phyloP scores from a whole-genome alignment of 2,113 vertebrate species.

The Cnemophilus loriae region DNA sequence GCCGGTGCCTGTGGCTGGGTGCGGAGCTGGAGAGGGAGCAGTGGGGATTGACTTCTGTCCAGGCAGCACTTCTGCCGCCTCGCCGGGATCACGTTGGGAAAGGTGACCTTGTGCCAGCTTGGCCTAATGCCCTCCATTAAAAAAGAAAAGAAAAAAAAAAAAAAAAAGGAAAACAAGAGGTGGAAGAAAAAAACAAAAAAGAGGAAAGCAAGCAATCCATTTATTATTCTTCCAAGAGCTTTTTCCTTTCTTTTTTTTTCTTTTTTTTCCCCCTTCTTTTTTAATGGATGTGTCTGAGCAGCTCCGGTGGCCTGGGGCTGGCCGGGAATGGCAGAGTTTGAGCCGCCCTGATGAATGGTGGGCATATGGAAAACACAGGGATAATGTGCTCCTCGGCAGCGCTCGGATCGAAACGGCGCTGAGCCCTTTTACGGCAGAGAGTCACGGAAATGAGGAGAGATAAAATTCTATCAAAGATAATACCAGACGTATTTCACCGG shows the following conservation, averaged over 20 bases:
- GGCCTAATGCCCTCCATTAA: background rate
- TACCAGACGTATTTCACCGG: constrained; percentile 70
- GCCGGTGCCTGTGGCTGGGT: background rate
- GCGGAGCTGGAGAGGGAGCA: background rate
- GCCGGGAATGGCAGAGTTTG: constrained; percentile 15
- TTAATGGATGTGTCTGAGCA: background rate
- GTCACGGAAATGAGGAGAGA: constrained; percentile 70
- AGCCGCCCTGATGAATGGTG: constrained; percentile 29
- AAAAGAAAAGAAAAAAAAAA: background rate
- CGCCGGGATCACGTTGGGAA: constrained; percentile 17
- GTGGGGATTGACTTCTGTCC: constrained; percentile 11
- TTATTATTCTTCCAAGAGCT: background rate
- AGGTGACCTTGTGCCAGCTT: constrained; percentile 71
- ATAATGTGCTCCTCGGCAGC: background rate
- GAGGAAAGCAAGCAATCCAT: background rate
- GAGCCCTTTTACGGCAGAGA: constrained; percentile 44
- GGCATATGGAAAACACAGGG: constrained; percentile 15
- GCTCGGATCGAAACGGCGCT: background rate
- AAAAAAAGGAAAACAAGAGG: background rate
- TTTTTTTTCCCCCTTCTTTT: background rate
- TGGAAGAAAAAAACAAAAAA: background rate
- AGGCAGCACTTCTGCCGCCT: constrained; percentile 20
- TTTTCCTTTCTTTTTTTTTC: background rate
- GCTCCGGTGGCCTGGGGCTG: constrained; percentile 3
- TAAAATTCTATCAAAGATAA: constrained; percentile 73